phyloP scores from a whole-genome alignment of 2,113 vertebrate genomes.

The Erythrocercus mccallii region DNA sequence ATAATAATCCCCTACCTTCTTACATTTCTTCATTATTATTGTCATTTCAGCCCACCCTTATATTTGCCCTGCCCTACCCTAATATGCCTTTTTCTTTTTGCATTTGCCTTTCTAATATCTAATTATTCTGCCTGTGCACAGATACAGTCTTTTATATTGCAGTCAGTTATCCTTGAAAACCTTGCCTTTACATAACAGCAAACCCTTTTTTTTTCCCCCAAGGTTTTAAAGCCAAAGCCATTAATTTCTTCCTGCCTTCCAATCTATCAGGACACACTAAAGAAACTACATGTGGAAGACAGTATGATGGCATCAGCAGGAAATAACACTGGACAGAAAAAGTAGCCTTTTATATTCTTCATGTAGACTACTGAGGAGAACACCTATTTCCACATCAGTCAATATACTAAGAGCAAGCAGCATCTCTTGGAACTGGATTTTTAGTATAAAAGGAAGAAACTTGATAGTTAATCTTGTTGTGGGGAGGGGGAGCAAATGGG shows the following conservation, averaged over 20 bases:
- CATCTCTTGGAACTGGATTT: not conserved
- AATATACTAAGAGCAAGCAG: not conserved
- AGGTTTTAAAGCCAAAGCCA: not conserved
- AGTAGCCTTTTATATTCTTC: not conserved
- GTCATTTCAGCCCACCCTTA: not conserved
- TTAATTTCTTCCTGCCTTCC: not conserved
- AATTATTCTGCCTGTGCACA: not conserved
- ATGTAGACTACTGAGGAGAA: not conserved
- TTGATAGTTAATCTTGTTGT: not conserved
- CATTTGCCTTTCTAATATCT: not conserved
- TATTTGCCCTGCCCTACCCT: not conserved
- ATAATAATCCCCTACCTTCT: not conserved
- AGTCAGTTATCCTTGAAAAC: not conserved
- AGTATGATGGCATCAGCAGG: not conserved
- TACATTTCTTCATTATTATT: not conserved
- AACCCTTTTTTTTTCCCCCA: not conserved
- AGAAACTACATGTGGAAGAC: not conserved
- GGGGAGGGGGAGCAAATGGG: accelerated
- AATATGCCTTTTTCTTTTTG: not conserved
- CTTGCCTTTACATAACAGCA: not conserved
- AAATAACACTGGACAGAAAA: not conserved
- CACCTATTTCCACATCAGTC: not conserved
- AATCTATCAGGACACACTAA: not conserved
- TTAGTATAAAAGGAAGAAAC: not conserved
- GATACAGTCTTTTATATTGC: not conserved